Evolutionary conservation across 1,140 invertebrate genomes (phyloP).

Genomic region (Drosophila navojoa): DNA sequence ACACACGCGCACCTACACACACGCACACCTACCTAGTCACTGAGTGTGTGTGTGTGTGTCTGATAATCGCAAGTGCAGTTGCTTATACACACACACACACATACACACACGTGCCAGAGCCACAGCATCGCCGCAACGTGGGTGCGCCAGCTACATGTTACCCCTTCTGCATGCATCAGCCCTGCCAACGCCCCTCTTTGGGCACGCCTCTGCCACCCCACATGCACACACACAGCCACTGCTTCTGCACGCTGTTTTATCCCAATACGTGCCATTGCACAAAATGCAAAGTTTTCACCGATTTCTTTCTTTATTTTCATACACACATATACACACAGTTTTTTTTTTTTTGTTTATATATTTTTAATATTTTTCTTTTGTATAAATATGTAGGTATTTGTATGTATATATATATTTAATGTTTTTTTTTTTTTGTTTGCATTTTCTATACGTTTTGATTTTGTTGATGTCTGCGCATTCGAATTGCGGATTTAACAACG

Average conservation of each 20-base stretch:
- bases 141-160: constrained; percentile 29
- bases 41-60: constrained; percentile 17
- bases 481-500: constrained; percentile 42
- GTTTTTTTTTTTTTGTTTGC: not conserved
- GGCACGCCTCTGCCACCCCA: not conserved
- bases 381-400: not conserved
- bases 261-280: constrained; percentile 54
- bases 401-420: not conserved
- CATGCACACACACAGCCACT: not conserved
- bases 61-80: constrained; percentile 54
- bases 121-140: constrained; percentile 46
- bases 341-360: not conserved
- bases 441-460: constrained; percentile 7
- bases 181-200: not conserved
- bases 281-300: constrained; percentile 57
- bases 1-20: not conserved
- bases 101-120: constrained; percentile 22
- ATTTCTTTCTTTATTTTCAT: constrained; percentile 36
- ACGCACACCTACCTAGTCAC: not conserved
- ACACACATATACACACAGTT: constrained; percentile 4
- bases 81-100: constrained; percentile 33
- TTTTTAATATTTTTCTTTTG: constrained; percentile 28
- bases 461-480: constrained; percentile 32
- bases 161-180: not conserved
- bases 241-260: constrained; percentile 17